Evolutionary conservation across 35 echinoderm and acorn worm genomes (phyloP), one percentile per base, ranked within the genome.

Genomic region (Amphiura filiformis): DNA sequence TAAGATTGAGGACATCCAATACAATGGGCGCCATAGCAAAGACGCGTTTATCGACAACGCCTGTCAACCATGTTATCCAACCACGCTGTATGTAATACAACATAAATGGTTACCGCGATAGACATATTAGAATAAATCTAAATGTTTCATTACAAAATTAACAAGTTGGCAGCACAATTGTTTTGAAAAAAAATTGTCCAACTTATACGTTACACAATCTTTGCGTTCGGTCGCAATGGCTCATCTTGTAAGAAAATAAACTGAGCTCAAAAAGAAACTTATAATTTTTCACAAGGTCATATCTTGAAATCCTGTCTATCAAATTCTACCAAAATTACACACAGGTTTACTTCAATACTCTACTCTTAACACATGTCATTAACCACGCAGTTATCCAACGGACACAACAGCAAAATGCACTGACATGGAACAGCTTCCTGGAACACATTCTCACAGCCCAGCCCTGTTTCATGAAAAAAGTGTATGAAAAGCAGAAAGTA

Each of bases 21-120:
- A 86, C 84, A 17, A 86, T 86, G 0, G 84, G 84, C 0, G 84
- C 84, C 64, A 86, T 86, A 1, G 56, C 84, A 37, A 86, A 36
- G 18, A 86, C 84, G 0, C 84, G 56, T 31, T 86, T 86, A 32
- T 86, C 84, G 0, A 86, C 84, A 14, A 61, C 84, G 22, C 56
- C 84, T 0, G 61, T 36, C 0, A 64, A 39, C 84, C 84, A 86
- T 26, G 84, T 86, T 23, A 61, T 86, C 84, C 84, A 86, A 13
- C 84, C 84, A 37, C 84, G 64, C 84, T 86, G 64, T n/a, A 39
- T 38, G 39, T 13, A 30, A 31, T 9, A 77, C 7, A 13, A 31
- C 5, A 77, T 13, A 35, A n/a, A 77, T 13, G 28, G 75, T 30
- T 9, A 28, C 28, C 5, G 75, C 11, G 26, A 13, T 5, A 28